phyloP scores from a whole-genome alignment of 2,113 vertebrate genomes.

The Xenopus borealis region DNA sequence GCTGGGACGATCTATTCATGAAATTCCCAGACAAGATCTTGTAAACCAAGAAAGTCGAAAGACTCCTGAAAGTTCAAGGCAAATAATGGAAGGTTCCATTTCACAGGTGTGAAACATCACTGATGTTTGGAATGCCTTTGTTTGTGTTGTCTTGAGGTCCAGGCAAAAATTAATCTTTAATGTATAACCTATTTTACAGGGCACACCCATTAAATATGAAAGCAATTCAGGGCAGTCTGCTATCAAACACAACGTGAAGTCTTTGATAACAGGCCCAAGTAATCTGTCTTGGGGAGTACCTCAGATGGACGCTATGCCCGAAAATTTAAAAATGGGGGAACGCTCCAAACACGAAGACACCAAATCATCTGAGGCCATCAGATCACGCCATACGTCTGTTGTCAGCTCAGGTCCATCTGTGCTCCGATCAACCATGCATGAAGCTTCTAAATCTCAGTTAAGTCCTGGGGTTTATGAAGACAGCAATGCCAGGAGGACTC shows the following conservation, averaged over 20 bases:
- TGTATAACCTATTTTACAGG: slow-evolving; percentile 58
- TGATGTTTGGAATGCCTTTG: too few relatives aligned
- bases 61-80: slow-evolving; percentile 78
- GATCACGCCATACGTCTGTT: slow-evolving; percentile 85
- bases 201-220: slow-evolving; percentile 85
- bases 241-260: slow-evolving; percentile 98
- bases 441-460: slow-evolving; percentile 86
- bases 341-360: slow-evolving; percentile 87
- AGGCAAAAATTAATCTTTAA: too few relatives aligned
- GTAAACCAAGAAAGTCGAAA: slow-evolving; percentile 84
- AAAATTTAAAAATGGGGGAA: slow-evolving; percentile 74
- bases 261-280: slow-evolving; percentile 87
- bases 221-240: slow-evolving; percentile 74
- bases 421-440: slow-evolving; percentile 91
- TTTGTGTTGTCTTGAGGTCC: too few relatives aligned
- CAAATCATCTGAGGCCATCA: slow-evolving; percentile 75
- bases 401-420: slow-evolving; percentile 92
- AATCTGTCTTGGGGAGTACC: slow-evolving; percentile 82
- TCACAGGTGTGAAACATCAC: slow-evolving; percentile 75
- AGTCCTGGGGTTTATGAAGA: slow-evolving; percentile 97
- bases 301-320: slow-evolving; percentile 78
- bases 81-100: slow-evolving; percentile 83
- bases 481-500: slow-evolving; percentile 83
- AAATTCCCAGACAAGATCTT: slow-evolving; percentile 91
- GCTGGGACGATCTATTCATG: slow-evolving; percentile 95